Evolutionary conservation across 2,888 invertebrate genomes (phyloP).

Genomic region (Drosophila mettleri): DNA sequence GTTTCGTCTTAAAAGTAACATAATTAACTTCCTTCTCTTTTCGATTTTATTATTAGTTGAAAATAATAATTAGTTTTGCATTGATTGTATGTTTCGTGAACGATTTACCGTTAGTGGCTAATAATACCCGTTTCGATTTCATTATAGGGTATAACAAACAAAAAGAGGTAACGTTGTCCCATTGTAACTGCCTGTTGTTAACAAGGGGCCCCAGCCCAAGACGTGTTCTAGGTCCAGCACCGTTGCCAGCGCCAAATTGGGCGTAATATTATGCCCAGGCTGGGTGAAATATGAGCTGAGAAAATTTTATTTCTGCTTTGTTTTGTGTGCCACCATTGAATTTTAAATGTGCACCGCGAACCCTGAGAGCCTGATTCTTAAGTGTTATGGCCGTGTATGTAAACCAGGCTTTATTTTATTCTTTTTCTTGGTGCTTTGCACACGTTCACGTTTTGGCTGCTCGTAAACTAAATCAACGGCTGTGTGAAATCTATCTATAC

Average conservation of each 20-base stretch:
- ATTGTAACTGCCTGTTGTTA: conserved; percentile 75
- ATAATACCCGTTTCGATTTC: conserved; percentile 6
- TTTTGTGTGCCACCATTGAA: conserved; percentile 56
- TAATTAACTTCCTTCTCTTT: too few relatives aligned
- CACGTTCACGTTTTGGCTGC: conserved; percentile 23
- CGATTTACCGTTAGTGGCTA: conserved; percentile 16
- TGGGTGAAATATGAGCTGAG: conserved; percentile 79
- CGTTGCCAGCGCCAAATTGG: conserved; percentile 76
- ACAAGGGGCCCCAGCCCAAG: conserved; percentile 71
- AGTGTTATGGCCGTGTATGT: conserved; percentile 52
- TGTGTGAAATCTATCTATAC: conserved; percentile 7
- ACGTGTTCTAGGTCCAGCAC: conserved; percentile 62
- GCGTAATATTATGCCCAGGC: conserved; percentile 73
- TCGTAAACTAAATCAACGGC: conserved; percentile 22
- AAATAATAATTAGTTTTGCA: too few relatives aligned
- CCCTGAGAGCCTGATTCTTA: conserved; percentile 48
- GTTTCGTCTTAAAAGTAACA: too few relatives aligned
- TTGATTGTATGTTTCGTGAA: neutral
- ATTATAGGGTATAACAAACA: conserved; percentile 38
- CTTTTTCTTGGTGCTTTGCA: conserved; percentile 17
- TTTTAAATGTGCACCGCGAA: conserved; percentile 46
- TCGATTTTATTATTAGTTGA: too few relatives aligned
- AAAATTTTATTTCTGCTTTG: conserved; percentile 76
- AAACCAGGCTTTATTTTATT: conserved; percentile 20
- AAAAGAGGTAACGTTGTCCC: conserved; percentile 68